phyloP scores from a whole-genome alignment of 2,797 vertebrate species.

The Merluccius polli region DNA sequence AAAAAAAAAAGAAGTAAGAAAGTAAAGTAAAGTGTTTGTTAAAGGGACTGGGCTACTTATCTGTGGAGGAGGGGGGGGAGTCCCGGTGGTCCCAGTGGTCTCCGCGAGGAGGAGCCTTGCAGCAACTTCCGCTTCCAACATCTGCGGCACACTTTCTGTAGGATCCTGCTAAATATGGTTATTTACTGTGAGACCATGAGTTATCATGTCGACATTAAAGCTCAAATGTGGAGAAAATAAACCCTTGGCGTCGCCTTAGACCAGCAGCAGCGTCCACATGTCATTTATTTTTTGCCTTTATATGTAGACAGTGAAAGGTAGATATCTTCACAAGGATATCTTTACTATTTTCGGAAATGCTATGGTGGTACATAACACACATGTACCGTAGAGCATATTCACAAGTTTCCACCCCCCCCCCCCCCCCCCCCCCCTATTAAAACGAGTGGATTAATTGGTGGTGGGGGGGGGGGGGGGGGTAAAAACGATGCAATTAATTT shows the following conservation, averaged over 20 bases:
- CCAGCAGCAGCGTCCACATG: neutral
- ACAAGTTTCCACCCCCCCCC: neutral
- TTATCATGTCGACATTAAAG: neutral
- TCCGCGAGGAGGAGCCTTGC: constrained; percentile 49
- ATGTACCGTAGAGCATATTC: too few relatives aligned
- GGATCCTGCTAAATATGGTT: neutral
- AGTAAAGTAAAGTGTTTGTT: neutral
- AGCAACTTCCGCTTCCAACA: constrained; percentile 62
- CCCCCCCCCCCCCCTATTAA: too few relatives aligned
- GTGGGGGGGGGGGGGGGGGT: too few relatives aligned
- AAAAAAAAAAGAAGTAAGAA: too few relatives aligned
- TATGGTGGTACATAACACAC: too few relatives aligned
- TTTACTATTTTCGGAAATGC: neutral
- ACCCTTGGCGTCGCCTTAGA: neutral
- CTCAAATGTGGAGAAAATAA: neutral
- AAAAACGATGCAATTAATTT: neutral
- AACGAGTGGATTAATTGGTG: neutral
- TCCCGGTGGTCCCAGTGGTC: constrained; percentile 20
- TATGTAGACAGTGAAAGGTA: neutral
- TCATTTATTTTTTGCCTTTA: neutral
- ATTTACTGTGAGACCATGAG: neutral
- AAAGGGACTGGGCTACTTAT: neutral
- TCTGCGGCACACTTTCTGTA: constrained; percentile 60
- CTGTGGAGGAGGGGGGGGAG: too few relatives aligned
- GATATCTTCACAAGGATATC: neutral